Evolutionary conservation across 2,113 vertebrate species (phyloP).

Genomic region (Ramphastos sulfuratus): DNA sequence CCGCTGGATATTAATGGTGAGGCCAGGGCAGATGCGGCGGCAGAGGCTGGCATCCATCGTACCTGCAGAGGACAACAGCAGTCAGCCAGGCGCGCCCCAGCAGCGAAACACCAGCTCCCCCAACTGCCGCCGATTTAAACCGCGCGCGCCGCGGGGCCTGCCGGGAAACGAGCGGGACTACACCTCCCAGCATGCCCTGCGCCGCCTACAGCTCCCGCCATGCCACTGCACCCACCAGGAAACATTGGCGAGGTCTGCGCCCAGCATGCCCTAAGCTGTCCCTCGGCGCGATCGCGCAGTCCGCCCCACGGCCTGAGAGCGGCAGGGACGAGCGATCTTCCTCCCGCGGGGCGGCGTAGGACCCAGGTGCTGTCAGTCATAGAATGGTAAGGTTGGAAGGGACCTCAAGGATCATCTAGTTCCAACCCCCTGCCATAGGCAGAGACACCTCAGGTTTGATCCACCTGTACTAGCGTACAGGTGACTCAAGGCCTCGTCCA

Average conservation of each 20-base stretch:
- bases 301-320: too few relatives aligned
- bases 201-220: background rate
- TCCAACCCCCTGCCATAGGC: too few relatives aligned
- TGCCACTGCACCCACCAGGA: background rate
- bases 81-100: accelerated
- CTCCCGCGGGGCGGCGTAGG: too few relatives aligned
- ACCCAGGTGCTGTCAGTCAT: too few relatives aligned
- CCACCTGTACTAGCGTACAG: too few relatives aligned
- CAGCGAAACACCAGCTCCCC: accelerated
- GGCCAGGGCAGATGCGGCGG: background rate
- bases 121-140: constrained; percentile 54
- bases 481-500: too few relatives aligned
- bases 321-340: too few relatives aligned
- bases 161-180: background rate
- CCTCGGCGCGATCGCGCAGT: too few relatives aligned
- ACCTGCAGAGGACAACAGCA: accelerated
- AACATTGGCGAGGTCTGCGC: background rate
- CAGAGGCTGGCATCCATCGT: background rate
- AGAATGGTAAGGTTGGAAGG: too few relatives aligned
- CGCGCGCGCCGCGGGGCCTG: constrained; percentile 42
- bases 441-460: too few relatives aligned
- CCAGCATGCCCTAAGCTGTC: background rate
- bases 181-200: background rate
- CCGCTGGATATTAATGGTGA: constrained; percentile 12
- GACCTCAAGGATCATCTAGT: too few relatives aligned